Percentiles rank a stretch among this genome's conserved stretches.
Evolutionary conservation across 2,888 invertebrate genomes (phyloP).

Genomic region (Macrophya alboannulata): DNA sequence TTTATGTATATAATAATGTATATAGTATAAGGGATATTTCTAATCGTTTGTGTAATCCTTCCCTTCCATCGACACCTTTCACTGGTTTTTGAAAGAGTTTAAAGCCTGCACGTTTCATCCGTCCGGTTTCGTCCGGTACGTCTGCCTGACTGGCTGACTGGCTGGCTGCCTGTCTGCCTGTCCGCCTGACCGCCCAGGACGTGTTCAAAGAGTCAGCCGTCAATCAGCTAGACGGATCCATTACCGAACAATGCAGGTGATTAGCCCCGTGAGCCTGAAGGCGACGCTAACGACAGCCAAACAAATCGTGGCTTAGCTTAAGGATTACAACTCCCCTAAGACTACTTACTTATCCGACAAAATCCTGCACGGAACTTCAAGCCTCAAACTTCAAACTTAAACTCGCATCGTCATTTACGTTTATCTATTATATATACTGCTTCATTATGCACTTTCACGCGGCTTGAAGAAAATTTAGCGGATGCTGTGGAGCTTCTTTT

Average conservation of each 20-base stretch:
- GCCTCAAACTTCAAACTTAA: too few species aligned
- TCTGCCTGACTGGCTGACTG: too few species aligned
- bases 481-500: too few species aligned
- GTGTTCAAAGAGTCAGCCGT: slow-evolving; percentile 57
- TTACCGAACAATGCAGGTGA: slow-evolving; percentile 75
- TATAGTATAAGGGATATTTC: not conserved
- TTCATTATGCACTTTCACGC: too few species aligned
- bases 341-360: slow-evolving; percentile 66
- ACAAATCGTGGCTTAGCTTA: slow-evolving; percentile 75
- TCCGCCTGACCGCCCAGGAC: not conserved
- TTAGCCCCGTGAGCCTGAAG: slow-evolving; percentile 69
- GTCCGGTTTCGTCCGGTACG: not conserved
- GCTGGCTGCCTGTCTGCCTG: too few species aligned
- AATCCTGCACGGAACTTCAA: not conserved
- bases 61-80: slow-evolving; percentile 30
- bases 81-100: not conserved
- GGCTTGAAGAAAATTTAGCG: too few species aligned
- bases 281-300: slow-evolving; percentile 75
- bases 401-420: not conserved
- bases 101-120: slow-evolving; percentile 9
- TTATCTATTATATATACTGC: not conserved
- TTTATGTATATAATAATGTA: not conserved
- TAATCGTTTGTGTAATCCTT: not conserved
- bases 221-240: slow-evolving; percentile 71
- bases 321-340: slow-evolving; percentile 72